Conservation (phyloP, 2,113 vertebrate species). For the Bungarus multicinctus region DNA sequence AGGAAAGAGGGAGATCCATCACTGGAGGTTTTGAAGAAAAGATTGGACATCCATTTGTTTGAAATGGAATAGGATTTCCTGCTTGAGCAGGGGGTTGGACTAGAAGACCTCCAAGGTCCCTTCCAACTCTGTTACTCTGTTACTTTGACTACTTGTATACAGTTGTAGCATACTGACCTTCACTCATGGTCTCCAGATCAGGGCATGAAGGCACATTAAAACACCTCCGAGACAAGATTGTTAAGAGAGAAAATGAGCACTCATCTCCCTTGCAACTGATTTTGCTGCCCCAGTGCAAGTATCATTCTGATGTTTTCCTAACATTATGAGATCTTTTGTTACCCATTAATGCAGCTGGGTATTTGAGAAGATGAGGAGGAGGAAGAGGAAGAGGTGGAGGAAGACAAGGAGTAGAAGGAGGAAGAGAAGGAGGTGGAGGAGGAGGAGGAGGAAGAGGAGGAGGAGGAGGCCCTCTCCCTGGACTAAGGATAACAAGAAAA, state of each 20-base stretch:
- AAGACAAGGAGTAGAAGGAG: no score
- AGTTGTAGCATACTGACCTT: not conserved
- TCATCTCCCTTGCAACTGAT: not conserved
- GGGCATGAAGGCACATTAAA: not conserved
- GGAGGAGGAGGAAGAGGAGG: no score
- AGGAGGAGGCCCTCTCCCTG: not conserved
- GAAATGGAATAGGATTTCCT: not conserved
- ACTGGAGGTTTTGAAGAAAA: not conserved
- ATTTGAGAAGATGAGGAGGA: not conserved
- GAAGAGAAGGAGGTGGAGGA: no score
- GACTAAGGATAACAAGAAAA: slow-evolving; percentile 26
- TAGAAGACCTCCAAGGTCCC: not conserved
- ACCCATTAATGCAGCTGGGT: not conserved
- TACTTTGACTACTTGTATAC: not conserved
- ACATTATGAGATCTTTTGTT: slow-evolving; percentile 27
- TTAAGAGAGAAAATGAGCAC: not conserved
- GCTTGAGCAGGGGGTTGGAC: not conserved
- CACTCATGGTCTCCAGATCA: not conserved
- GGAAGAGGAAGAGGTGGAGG: no score
- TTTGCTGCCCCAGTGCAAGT: not conserved
- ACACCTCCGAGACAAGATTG: not conserved
- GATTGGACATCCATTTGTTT: not conserved
- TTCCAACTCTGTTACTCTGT: not conserved
- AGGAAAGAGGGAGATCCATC: not conserved
- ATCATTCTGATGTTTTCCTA: not conserved